Base-by-base conservation (phyloP, 2,797 vertebrate genomes). In the Menidia menidia region DNA sequence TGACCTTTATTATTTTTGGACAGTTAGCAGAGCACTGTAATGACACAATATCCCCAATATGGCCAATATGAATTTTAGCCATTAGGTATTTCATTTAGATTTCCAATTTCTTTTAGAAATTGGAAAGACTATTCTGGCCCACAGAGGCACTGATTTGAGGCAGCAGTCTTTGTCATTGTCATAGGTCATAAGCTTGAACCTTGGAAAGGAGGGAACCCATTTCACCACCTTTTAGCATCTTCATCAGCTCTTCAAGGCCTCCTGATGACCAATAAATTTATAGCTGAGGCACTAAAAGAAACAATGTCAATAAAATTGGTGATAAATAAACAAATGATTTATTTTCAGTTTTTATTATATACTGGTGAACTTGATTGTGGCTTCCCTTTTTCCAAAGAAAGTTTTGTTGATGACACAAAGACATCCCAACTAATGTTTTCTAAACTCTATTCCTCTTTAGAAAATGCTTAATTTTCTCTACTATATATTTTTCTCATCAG, bases 251-350 rank as follows among this genome's bases (percentile, higher is more conserved):
- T 7, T 94, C 78, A 96, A 81, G 0, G 94, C 83, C 44, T 97
- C 96, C 87, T 95, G 89, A 77, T 96, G 96, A 2, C 96, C 96
- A 0, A 97, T 82, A 33, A 97, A 97, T 72, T 97, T 95, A 4
- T 96, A 97, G 33, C 84, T 88, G 62, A 25, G 48, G 31, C 32
- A 15, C 19, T 25, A 51, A 12, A 13, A 19, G 18, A 52, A 15
- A 30, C 25, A 1, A 14, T 1, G 2, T 30, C 30, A 18, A 11
- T 19, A 8, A 4, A 7, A 48, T 6, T 48, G 19, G 3, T 19
- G 19, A 25, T 10, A 19, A 19, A 25, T 10, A 19, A 19, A 18
- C 19, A 19, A 10, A 18, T 19, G 19, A 3, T 50, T 18, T 19
- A 19, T 50, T 9, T 9, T 18, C 11, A 3, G 11, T 50, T 13